A percentile compares a stretch with the other conserved stretches of the same genome.
phyloP scores from a whole-genome alignment of 1,140 invertebrate genomes.

The Apis laboriosa region DNA sequence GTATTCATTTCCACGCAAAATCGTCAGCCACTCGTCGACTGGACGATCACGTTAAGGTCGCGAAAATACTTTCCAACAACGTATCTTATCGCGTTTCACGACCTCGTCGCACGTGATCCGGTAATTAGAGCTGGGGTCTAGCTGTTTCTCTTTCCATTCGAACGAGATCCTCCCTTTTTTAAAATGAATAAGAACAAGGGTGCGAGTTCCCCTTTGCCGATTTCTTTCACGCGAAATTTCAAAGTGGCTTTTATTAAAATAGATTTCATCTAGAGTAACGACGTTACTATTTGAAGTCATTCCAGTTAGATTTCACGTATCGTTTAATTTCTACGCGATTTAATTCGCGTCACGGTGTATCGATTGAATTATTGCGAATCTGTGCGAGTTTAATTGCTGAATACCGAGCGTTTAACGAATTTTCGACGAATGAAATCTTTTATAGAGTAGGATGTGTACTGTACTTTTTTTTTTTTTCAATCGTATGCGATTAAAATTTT shows the following conservation, averaged over 20 bases:
- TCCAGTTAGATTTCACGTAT: not conserved
- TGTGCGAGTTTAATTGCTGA: not conserved
- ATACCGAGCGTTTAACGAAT: not conserved
- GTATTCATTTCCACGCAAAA: constrained; percentile 8
- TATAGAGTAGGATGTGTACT: no score
- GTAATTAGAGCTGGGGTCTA: constrained; percentile 70
- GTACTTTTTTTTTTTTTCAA: no score
- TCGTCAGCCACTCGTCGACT: constrained; percentile 22
- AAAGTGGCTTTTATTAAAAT: not conserved
- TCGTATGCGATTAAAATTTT: no score
- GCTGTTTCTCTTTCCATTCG: constrained; percentile 53
- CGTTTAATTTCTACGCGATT: constrained; percentile 22
- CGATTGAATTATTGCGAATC: constrained; percentile 27
- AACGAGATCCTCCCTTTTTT: not conserved
- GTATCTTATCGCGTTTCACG: constrained; percentile 61
- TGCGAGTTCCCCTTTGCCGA: not conserved
- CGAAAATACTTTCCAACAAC: constrained; percentile 51
- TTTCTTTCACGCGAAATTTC: not conserved
- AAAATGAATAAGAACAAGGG: not conserved
- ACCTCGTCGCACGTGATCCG: constrained; percentile 72
- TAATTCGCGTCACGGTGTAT: constrained; percentile 8
- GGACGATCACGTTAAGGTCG: constrained; percentile 56
- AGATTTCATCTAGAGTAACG: not conserved
- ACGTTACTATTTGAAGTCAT: not conserved
- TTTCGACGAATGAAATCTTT: not conserved